phyloP scores from a whole-genome alignment of 1,140 invertebrate species.

The Micrasema longulum region DNA sequence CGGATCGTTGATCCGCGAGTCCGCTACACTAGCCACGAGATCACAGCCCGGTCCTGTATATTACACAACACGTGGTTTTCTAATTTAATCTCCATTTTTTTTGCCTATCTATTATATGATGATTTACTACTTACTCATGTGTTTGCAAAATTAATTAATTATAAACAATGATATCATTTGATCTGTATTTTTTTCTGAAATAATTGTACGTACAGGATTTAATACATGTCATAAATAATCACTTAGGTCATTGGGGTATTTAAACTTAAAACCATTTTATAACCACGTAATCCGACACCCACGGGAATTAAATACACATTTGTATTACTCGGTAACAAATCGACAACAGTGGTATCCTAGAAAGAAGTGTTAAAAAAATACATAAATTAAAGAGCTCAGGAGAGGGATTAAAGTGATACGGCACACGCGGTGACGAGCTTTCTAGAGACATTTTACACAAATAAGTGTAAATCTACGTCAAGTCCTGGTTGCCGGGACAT shows the following conservation, averaged over 20 bases:
- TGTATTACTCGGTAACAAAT: conserved; percentile 13
- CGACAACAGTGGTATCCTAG: conserved; percentile 3
- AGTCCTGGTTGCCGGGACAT: conserved; percentile 47
- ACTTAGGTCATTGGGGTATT: not conserved
- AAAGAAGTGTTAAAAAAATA: conserved; percentile 40
- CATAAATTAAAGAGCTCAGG: conserved; percentile 36
- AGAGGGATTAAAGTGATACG: conserved; percentile 45
- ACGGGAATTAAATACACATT: conserved; percentile 19
- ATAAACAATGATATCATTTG: too few relatives aligned
- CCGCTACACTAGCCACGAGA: too few relatives aligned
- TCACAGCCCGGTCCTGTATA: too few relatives aligned
- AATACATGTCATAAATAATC: not conserved
- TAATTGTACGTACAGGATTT: too few relatives aligned
- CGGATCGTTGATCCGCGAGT: too few relatives aligned
- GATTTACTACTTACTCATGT: too few relatives aligned
- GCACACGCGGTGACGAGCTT: conserved; percentile 48
- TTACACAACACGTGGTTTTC: too few relatives aligned
- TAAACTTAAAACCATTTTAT: not conserved
- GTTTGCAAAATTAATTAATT: too few relatives aligned
- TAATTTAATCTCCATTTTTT: too few relatives aligned
- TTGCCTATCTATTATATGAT: too few relatives aligned
- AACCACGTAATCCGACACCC: conserved; percentile 9
- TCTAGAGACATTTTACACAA: conserved; percentile 44
- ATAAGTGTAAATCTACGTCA: conserved; percentile 54
- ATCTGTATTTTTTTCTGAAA: too few relatives aligned